These are phyloP conservation scores for Ophioninae sp. DNA, from an alignment of 2,888 invertebrate genomes.

Conservation along the genomic window DNA sequence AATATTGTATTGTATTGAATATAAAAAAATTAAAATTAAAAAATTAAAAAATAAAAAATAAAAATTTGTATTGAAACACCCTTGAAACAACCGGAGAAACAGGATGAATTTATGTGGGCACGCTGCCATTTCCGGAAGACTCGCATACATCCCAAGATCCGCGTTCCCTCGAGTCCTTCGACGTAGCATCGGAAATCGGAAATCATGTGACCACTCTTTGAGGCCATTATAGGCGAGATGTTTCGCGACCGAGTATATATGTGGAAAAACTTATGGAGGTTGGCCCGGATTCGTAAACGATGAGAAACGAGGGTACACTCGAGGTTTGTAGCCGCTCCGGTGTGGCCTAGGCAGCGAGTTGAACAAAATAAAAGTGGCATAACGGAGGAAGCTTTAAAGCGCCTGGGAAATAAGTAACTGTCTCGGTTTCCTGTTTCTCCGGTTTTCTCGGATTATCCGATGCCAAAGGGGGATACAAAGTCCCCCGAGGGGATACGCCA, in stretches of 20 bases:
- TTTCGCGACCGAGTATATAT: neutral
- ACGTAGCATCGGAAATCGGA: constrained; percentile 6
- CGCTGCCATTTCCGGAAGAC: too few species aligned
- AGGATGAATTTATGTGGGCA: too few species aligned
- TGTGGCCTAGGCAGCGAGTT: constrained; percentile 33
- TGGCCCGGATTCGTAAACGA: constrained; percentile 54
- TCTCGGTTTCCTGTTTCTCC: constrained; percentile 65
- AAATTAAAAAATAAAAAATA: too few species aligned
- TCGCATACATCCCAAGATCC: neutral
- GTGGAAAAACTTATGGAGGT: constrained; percentile 57
- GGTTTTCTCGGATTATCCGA: constrained; percentile 74
- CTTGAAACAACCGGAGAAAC: too few species aligned
- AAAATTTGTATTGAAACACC: too few species aligned
- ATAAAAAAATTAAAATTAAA: too few species aligned
- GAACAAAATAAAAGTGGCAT: constrained; percentile 51
- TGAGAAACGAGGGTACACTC: constrained; percentile 55
- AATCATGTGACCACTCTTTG: constrained; percentile 8
- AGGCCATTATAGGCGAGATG: constrained; percentile 18
- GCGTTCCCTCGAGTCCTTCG: neutral
- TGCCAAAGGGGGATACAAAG: constrained; percentile 69
- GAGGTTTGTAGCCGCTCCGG: neutral
- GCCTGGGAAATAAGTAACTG: constrained; percentile 64
- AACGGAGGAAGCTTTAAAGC: constrained; percentile 58
- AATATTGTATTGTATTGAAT: too few species aligned
- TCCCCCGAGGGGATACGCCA: constrained; percentile 51